Base-by-base conservation (phyloP, 23 tunicate genomes). In the Styela plicata region DNA sequence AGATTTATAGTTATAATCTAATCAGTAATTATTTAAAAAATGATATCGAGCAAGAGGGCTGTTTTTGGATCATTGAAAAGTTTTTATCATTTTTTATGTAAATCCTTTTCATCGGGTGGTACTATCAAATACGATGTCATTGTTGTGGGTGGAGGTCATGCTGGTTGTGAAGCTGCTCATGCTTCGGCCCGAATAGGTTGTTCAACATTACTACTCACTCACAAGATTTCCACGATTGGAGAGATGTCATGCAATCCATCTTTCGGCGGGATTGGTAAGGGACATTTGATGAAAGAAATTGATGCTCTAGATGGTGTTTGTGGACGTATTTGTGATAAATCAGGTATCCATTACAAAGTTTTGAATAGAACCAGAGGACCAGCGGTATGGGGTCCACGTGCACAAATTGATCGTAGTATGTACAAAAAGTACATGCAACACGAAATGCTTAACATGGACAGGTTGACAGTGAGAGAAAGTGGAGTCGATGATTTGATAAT, bases 201-300 rank as follows among this genome's bases (percentile, higher is more conserved):
- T 21, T 79, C 63, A 52, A 93, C 98, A 28, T 65, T 88, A 17
- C 86, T 93, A 30, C 74, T 93, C 25, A 93, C 98, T 21, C 98
- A 93, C 63, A 88, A 93, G 63, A 62, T 80, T 25, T 80, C 87
- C 22, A 88, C 89, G 1, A 93, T 93, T 26, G 98, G 98, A 69
- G 98, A 93, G 63, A 93, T 93, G 98, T 93, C 98, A 20, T 93
- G 98, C 85, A 93, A 93, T 37, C 98, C 98, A 33, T 93, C 98
- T 1, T 93, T 93, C 82, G 98, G 98, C 2, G 98, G 98, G 1
- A 93, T 93, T 21, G 98, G 98, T 19, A 93, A 93, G 74, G 98
- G 98, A 19, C 98, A 93, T 77, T 64, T 93, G 34, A 82, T 93
- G 23, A 84, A 82, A 70, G 98, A 93, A 67, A 88, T 93, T 31